phyloP scores from a whole-genome alignment of 2,888 invertebrate species.

The Syrista parreyssii region DNA sequence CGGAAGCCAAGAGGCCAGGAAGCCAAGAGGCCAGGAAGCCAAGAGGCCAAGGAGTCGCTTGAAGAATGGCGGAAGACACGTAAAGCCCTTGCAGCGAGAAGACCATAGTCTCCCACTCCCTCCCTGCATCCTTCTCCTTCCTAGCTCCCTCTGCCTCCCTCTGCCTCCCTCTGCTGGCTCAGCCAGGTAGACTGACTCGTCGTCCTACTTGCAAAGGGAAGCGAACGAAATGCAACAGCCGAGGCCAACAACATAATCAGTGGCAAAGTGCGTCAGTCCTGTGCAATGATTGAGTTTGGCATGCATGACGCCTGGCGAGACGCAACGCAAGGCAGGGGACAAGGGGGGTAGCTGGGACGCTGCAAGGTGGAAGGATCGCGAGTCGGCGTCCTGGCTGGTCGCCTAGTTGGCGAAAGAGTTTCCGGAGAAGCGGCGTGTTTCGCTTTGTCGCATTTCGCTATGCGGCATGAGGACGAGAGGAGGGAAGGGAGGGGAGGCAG shows the following conservation, averaged over 20 bases:
- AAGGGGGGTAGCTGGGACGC: too few species aligned
- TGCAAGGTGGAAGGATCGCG: neutral
- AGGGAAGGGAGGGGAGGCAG: neutral
- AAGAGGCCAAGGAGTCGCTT: too few species aligned
- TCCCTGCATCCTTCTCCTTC: neutral
- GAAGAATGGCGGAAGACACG: too few species aligned
- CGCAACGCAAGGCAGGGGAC: neutral
- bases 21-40: too few species aligned
- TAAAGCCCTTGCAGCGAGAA: too few species aligned
- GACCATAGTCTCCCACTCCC: neutral
- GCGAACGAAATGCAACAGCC: neutral
- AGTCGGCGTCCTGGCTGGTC: neutral
- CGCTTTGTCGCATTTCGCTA: neutral
- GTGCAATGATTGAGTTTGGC: neutral
- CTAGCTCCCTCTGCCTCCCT: too few species aligned
- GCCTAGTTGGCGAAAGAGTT: neutral
- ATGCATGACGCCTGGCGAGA: neutral
- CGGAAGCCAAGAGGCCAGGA: too few species aligned
- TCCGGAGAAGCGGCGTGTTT: neutral
- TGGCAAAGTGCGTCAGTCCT: neutral
- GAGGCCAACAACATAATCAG: neutral
- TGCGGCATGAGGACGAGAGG: conserved; percentile 22
- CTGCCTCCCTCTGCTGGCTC: too few species aligned
- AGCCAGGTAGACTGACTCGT: too few species aligned
- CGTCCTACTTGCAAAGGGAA: neutral